Conservation (phyloP, 1,140 invertebrate genomes). For the Zaprionus inermis region DNA sequence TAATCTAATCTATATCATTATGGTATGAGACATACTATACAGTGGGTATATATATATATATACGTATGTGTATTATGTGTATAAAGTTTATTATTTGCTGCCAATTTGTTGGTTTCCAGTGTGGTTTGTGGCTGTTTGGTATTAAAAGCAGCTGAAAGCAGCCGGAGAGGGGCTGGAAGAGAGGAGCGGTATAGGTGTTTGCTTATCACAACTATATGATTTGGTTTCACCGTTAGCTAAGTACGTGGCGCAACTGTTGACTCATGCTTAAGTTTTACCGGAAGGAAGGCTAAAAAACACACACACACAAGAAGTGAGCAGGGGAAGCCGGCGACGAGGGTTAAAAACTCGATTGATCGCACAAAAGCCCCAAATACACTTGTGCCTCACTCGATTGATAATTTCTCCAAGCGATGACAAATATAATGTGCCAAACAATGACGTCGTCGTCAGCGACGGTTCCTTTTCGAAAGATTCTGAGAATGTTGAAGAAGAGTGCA, state of each 20-base stretch:
- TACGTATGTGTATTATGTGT: background rate
- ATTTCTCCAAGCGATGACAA: slow-evolving; percentile 31
- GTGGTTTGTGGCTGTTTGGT: slow-evolving; percentile 19
- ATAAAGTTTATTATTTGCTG: background rate
- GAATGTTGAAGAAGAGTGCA: slow-evolving; percentile 16
- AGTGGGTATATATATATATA: background rate
- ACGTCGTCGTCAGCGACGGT: slow-evolving; percentile 40
- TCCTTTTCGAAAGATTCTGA: slow-evolving; percentile 56
- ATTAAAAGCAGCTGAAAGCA: slow-evolving; percentile 1
- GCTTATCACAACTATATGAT: slow-evolving; percentile 37
- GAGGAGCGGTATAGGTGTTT: background rate
- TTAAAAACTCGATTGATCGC: slow-evolving; percentile 1
- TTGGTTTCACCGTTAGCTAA: slow-evolving; percentile 34
- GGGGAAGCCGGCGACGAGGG: background rate
- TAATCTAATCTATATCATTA: slow-evolving; percentile 1
- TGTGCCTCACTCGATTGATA: slow-evolving; percentile 15
- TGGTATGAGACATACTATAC: background rate
- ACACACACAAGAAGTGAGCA: background rate
- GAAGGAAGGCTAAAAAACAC: slow-evolving; percentile 38
- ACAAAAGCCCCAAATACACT: slow-evolving; percentile 47
- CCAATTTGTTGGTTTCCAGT: slow-evolving; percentile 9
- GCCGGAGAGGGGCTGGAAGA: background rate
- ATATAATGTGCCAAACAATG: slow-evolving; percentile 25
- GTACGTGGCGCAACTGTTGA: slow-evolving; percentile 53
- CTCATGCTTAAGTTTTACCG: slow-evolving; percentile 54